A percentile compares a stretch with the other conserved stretches of the same genome.
phyloP scores from a whole-genome alignment of 2,797 vertebrate species.

The Poecilia wingei region DNA sequence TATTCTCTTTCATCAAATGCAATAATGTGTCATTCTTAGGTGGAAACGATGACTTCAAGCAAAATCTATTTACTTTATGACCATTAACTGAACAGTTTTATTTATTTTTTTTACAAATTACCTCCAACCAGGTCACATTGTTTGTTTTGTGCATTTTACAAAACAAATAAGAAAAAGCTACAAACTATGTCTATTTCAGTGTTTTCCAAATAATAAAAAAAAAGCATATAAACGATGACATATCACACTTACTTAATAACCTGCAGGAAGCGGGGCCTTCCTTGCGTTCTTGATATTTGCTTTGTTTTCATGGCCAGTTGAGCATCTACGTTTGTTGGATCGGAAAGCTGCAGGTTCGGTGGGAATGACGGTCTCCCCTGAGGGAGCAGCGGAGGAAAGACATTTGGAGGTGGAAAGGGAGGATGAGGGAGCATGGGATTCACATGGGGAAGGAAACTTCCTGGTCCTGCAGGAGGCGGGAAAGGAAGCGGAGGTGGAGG shows the following conservation, averaged over 20 bases:
- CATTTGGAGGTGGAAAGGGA: conserved; percentile 22
- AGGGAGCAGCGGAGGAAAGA: conserved; percentile 26
- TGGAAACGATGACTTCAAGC: neutral
- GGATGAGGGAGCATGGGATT: conserved; percentile 33
- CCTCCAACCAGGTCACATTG: neutral
- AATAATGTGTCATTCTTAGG: neutral
- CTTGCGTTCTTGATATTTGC: conserved; percentile 31
- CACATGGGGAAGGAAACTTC: conserved; percentile 22
- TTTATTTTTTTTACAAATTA: neutral
- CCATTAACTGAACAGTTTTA: neutral
- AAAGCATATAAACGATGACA: neutral
- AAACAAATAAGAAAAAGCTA: neutral
- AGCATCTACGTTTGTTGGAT: conserved; percentile 8
- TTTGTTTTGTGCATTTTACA: neutral
- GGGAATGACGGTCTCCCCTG: conserved; percentile 30
- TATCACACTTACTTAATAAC: conserved; percentile 46
- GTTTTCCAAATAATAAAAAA: neutral
- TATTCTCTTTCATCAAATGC: neutral
- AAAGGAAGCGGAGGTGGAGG: conserved; percentile 11
- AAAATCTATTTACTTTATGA: neutral
- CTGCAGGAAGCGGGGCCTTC: conserved; percentile 67
- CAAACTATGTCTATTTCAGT: neutral
- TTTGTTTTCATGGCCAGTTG: conserved; percentile 7
- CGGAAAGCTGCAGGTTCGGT: neutral
- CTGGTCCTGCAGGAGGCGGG: neutral